Evolutionary conservation across 2,797 vertebrate species (phyloP).

Genomic region (Prunella strophiata): DNA sequence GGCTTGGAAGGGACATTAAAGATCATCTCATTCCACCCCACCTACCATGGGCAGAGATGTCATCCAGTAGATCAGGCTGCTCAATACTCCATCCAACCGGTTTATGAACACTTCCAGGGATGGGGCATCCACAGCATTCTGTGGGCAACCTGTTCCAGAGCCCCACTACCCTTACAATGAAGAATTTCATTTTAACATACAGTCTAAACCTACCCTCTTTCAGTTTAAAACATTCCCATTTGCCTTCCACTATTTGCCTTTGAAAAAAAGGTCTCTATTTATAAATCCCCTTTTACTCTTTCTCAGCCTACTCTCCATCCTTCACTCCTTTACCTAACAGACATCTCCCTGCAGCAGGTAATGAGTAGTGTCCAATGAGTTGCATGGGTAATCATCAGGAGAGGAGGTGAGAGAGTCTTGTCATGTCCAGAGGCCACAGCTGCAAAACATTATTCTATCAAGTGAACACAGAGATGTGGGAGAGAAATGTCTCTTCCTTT

Average conservation of each 20-base stretch:
- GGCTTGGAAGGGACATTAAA: not conserved
- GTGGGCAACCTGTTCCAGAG: not conserved
- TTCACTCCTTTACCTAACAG: not conserved
- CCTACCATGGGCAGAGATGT: not conserved
- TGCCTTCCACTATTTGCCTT: not conserved
- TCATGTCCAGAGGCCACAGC: not conserved
- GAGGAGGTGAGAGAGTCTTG: not conserved
- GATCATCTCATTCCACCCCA: not conserved
- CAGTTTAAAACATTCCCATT: not conserved
- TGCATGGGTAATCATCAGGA: not conserved
- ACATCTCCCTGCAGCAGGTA: not conserved
- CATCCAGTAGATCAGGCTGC: not conserved
- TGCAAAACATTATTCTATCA: not conserved
- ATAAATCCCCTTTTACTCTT: not conserved
- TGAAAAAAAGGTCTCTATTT: not conserved
- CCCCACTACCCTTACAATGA: not conserved
- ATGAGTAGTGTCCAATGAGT: not conserved
- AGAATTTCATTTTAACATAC: not conserved
- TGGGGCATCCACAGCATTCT: not conserved
- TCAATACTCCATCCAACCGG: not conserved
- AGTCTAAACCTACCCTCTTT: not conserved
- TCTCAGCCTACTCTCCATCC: not conserved
- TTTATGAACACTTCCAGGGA: not conserved
- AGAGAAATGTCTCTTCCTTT: not conserved
- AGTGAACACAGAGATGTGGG: not conserved